phyloP scores from a whole-genome alignment of 1,140 invertebrate species.

The Drosophila arawakana region DNA sequence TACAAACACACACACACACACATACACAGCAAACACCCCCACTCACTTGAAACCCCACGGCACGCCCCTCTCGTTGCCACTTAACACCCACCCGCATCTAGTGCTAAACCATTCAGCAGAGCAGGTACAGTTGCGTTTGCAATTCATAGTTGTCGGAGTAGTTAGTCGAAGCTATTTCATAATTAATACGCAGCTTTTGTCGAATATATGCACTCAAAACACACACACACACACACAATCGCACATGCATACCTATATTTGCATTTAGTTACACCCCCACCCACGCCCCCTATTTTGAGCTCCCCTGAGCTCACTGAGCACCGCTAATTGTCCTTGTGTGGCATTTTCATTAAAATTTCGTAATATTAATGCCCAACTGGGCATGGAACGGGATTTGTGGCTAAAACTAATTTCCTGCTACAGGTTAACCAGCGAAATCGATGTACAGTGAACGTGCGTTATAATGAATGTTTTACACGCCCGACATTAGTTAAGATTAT shows the following conservation, averaged over 20 bases:
- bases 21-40: background rate
- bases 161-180: constrained; percentile 48
- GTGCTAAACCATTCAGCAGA: constrained; percentile 28
- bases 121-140: constrained; percentile 72
- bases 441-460: background rate
- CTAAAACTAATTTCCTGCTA: constrained; percentile 74
- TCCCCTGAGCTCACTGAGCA: background rate
- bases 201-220: constrained; percentile 42
- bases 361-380: constrained; percentile 67
- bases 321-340: constrained; percentile 35
- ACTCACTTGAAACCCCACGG: background rate
- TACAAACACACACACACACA: constrained; percentile 24
- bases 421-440: constrained; percentile 9
- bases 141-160: constrained; percentile 39
- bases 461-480: background rate
- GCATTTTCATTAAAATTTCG: constrained; percentile 78
- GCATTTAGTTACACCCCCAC: background rate
- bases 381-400: constrained; percentile 36
- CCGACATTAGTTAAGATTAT: too few relatives aligned
- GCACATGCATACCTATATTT: background rate
- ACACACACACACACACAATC: background rate
- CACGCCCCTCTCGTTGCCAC: background rate
- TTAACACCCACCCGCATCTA: constrained; percentile 19
- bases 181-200: constrained; percentile 46
- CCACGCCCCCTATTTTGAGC: background rate